Conservation (phyloP, 2,797 vertebrate species). For the Crenichthys baileyi region DNA sequence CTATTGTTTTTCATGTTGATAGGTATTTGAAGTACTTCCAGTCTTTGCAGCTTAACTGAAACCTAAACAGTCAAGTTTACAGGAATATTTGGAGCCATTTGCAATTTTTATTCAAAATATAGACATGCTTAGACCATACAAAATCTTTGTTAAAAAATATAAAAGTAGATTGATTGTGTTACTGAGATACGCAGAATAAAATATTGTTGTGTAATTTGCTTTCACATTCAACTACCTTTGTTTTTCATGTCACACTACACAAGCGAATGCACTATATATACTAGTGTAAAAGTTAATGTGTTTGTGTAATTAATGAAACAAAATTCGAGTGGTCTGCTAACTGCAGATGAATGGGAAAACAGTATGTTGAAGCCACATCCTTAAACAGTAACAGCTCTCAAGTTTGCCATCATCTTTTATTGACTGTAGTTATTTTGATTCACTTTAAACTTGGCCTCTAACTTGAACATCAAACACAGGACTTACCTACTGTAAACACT, state of each 20-base stretch:
- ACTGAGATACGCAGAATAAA: not conserved
- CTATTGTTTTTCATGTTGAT: not conserved
- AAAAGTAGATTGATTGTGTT: not conserved
- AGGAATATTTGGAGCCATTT: not conserved
- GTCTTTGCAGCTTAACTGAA: not conserved
- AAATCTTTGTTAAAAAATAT: not conserved
- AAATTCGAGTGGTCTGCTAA: slow-evolving; percentile 39
- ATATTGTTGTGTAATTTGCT: not conserved
- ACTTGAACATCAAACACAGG: slow-evolving; percentile 32
- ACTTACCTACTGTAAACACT: slow-evolving; percentile 35
- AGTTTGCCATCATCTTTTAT: slow-evolving; percentile 52
- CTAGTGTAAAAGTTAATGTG: slow-evolving; percentile 30
- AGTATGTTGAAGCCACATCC: slow-evolving; percentile 66
- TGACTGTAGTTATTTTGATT: slow-evolving; percentile 63
- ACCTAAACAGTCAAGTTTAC: not conserved
- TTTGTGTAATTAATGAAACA: slow-evolving; percentile 27
- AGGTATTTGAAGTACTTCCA: not conserved
- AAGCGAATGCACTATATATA: not conserved
- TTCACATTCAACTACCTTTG: not conserved
- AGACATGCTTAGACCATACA: not conserved
- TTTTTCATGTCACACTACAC: slow-evolving; percentile 12
- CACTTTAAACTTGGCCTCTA: slow-evolving; percentile 47
- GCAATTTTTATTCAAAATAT: not conserved
- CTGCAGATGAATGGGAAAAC: slow-evolving; percentile 39
- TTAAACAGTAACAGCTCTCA: slow-evolving; percentile 62